Percentiles rank a stretch among this genome's conserved stretches.
Evolutionary conservation across 2,797 vertebrate species (phyloP).

Genomic region (Loriculus beryllinus): DNA sequence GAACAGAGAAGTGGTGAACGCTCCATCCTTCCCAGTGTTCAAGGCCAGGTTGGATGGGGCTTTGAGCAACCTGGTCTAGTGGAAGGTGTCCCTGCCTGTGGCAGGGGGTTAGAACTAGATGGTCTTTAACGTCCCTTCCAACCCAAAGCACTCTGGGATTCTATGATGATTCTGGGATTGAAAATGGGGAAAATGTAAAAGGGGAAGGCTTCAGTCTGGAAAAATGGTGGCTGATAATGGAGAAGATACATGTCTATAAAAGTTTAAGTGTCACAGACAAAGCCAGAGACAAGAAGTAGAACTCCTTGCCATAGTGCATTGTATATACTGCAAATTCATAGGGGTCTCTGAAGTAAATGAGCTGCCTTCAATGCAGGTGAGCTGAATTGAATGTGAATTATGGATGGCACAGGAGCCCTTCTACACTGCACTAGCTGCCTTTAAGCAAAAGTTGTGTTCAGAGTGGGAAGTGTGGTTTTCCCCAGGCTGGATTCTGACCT

Average conservation of each 20-base stretch:
- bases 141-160: neutral
- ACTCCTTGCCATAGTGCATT: neutral
- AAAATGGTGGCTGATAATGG: neutral
- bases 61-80: neutral
- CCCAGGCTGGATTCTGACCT: slow-evolving; percentile 1
- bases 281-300: neutral
- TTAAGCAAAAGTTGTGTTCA: neutral
- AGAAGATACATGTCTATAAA: neutral
- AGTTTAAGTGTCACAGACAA: neutral
- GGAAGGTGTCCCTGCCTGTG: neutral
- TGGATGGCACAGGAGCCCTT: neutral
- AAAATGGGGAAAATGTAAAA: neutral
- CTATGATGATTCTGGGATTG: neutral
- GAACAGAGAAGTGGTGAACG: neutral
- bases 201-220: neutral
- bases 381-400: neutral
- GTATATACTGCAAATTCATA: neutral
- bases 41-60: neutral
- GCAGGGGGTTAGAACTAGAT: neutral
- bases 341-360: neutral
- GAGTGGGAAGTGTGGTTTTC: neutral
- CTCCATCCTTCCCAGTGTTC: neutral
- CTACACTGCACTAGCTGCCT: neutral
- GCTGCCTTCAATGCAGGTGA: neutral
- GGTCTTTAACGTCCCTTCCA: neutral